Percentiles rank a stretch among this genome's conserved stretches.
These are phyloP conservation scores for Peromyscus californicus DNA, from an alignment of 2,113 vertebrate genomes.

Conservation along the genomic window DNA sequence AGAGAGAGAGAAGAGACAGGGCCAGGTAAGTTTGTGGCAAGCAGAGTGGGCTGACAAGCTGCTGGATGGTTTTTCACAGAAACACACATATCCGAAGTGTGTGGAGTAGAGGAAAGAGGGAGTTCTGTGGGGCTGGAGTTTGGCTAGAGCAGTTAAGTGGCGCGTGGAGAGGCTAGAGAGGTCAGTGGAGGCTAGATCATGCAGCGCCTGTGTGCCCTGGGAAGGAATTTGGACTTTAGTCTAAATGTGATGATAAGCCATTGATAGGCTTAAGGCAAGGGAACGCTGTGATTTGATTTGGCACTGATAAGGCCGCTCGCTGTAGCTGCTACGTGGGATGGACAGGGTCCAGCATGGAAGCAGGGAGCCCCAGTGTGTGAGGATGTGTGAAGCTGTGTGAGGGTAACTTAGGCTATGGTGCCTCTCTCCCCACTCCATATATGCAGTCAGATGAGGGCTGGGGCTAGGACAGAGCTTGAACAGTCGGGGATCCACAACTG, in stretches of 20 bases:
- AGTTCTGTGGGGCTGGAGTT: background rate
- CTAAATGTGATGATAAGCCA: slow-evolving; percentile 70
- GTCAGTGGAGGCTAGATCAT: slow-evolving; percentile 39
- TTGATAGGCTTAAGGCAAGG: slow-evolving; percentile 73
- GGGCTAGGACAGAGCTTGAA: background rate
- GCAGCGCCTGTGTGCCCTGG: background rate
- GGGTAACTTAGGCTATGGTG: background rate
- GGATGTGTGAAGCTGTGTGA: background rate
- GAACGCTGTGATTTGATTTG: slow-evolving; percentile 62
- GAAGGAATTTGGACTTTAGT: slow-evolving; percentile 75
- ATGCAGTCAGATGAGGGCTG: background rate
- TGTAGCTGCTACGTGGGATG: slow-evolving; percentile 26
- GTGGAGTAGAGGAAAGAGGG: background rate
- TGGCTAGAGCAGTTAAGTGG: background rate
- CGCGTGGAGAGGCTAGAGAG: background rate
- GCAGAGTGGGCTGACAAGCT: background rate
- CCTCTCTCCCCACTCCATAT: background rate
- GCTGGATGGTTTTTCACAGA: background rate
- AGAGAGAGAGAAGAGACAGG: background rate
- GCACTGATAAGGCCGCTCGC: slow-evolving; percentile 37
- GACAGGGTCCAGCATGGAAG: slow-evolving; percentile 12
- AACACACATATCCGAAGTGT: background rate
- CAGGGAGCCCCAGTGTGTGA: background rate
- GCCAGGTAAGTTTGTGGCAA: background rate
- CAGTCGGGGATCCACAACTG: background rate